A percentile compares a stretch with the other conserved stretches of the same genome.
phyloP scores from a whole-genome alignment of 2,797 vertebrate species.

The Phataginus tricuspis region DNA sequence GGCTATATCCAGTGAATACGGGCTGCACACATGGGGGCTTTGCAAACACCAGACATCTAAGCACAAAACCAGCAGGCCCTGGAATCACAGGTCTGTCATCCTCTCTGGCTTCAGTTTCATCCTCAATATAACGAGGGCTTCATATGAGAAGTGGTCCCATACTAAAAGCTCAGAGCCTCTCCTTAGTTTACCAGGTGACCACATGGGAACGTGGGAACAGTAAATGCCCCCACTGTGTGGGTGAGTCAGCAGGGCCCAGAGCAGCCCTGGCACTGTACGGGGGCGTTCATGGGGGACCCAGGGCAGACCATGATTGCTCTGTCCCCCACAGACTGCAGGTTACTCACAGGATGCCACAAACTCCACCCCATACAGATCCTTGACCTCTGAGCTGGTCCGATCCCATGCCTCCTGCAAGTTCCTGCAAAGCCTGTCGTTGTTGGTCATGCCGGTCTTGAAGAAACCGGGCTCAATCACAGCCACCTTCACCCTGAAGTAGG shows the following conservation, averaged over 20 bases:
- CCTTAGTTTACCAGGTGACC: background rate
- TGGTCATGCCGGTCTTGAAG: conserved; percentile 18
- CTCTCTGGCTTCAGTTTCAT: background rate
- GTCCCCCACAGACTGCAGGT: background rate
- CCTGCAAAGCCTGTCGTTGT: rapidly evolving
- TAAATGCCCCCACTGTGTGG: background rate
- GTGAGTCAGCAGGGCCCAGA: background rate
- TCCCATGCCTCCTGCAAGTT: background rate
- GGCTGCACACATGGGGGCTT: background rate
- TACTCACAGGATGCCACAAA: conserved; percentile 74
- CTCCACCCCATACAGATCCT: conserved; percentile 57
- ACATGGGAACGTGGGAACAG: background rate
- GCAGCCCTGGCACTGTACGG: background rate
- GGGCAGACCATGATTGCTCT: background rate
- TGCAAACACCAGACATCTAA: background rate
- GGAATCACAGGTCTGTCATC: background rate
- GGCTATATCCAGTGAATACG: too few species aligned
- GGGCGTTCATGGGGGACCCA: rapidly evolving
- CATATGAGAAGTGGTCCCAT: background rate
- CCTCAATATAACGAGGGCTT: background rate
- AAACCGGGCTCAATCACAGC: conserved; percentile 78
- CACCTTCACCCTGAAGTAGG: conserved; percentile 76
- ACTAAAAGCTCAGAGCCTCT: background rate
- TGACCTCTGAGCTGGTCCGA: conserved; percentile 18
- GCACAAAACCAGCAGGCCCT: background rate